Base-by-base conservation (phyloP, 2,113 vertebrate genomes). In the Cygnus atratus region DNA sequence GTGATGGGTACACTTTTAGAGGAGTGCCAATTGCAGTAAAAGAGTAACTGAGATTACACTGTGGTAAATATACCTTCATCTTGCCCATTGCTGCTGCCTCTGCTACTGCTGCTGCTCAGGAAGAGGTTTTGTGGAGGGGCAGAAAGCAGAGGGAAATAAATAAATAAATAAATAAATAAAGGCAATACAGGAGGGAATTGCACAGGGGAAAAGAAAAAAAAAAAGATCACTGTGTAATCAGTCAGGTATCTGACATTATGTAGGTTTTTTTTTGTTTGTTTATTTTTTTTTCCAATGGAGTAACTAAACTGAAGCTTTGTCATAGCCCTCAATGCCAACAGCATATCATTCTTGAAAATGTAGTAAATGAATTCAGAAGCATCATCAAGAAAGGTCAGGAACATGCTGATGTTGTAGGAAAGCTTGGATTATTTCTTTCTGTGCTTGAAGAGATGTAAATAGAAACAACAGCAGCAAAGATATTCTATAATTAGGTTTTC, bases 401-500 rank as follows among this genome's bases (percentile, higher is more conserved):
- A 95, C 75, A 89, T 91, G 93, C 88, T 97, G 90, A 96, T 91
- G 57, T 92, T 94, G 84, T 84, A 96, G 62, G 79, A 96, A 96
- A 96, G 61, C 68, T 84, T 95, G 48, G n/a, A 82, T 72, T 93
- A 80, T 96, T 97, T 96, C 17, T 70, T 86, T 94, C 88, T 95
- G 93, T 92, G 72, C 92, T 94, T 92, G 74, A 93, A 81, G 79
- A 95, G 75, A 95, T 95, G 91, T 96, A 97, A 98, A 98, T 96
- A 97, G 96, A 97, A 97, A 94, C 88, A 97, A 92, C 77, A 86
- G 88, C 24, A 41, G 71, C 72, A 94, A 92, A 97, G 88, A 57
- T 90, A 92, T 94, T 95, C 93, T 97, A 92, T 96, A 97, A 98
- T 97, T 97, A 96, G 74, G 75, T 97, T 97, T 95, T 93, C 89